Percentiles rank a stretch among this genome's conserved stretches.
These are phyloP conservation scores for Dryobates pubescens DNA, from an alignment of 2,797 vertebrate genomes.

Conservation along the genomic window DNA sequence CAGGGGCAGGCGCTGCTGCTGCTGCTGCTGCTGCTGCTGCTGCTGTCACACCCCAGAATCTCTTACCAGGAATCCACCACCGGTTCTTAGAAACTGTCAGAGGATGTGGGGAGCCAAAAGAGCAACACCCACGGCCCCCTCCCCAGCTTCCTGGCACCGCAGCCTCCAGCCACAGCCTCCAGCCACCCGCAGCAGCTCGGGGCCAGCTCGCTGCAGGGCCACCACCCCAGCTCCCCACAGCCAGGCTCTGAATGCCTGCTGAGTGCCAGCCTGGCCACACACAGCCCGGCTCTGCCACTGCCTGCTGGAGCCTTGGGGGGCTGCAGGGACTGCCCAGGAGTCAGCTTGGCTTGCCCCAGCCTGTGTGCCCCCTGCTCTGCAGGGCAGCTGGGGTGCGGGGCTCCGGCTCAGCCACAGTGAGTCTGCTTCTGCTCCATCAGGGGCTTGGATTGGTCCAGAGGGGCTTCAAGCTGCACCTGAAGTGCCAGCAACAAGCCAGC, in stretches of 20 bases:
- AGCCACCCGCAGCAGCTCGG: not conserved
- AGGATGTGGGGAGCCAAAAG: conserved; percentile 82
- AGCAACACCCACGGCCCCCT: conserved; percentile 59
- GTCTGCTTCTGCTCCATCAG: not conserved
- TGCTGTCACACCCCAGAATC: not conserved
- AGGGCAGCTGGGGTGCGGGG: not conserved
- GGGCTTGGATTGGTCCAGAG: not conserved
- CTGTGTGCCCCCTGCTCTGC: rapidly evolving
- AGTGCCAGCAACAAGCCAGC: not conserved
- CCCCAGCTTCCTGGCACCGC: conserved; percentile 10
- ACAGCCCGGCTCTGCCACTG: not conserved
- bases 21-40: not conserved
- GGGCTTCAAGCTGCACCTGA: rapidly evolving
- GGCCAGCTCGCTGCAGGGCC: not conserved
- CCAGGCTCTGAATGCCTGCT: too few species aligned
- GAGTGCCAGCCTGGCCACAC: not conserved
- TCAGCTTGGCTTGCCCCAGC: not conserved
- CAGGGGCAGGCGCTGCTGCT: too few species aligned
- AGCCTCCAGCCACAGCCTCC: not conserved
- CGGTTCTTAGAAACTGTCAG: conserved; percentile 80
- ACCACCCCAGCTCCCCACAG: not conserved
- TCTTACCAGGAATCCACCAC: conserved; percentile 75
- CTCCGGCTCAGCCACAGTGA: not conserved
- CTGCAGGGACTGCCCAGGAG: not conserved
- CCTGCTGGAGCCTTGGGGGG: not conserved